Evolutionary conservation across 2,888 invertebrate species (phyloP), one percentile per base, ranked within the genome.

Genomic region (Plutella xylostella): DNA sequence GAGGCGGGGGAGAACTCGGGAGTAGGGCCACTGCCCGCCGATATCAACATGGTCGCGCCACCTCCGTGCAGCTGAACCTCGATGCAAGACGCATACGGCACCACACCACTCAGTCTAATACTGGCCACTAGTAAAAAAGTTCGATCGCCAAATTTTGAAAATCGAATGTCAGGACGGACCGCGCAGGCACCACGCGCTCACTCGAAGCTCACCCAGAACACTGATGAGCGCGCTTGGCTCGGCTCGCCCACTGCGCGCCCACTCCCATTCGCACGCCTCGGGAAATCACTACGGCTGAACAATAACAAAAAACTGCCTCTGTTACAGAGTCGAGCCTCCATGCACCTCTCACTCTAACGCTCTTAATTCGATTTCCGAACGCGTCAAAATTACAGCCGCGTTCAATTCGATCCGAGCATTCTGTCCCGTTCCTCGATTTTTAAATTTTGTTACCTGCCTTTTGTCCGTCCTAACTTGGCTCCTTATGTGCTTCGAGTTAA

Each of bases 31-130:
- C 83, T 77, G 79, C 85, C 78, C 86, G 87, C 88, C 66, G 88
- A 88, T 80, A 88, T 88, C 85, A 88, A 86, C 88, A 88, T 88
- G 69, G 76, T 79, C 71, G 72, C 63, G 67, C 74, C 75, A 72
- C 72, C 72, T 57, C 65, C 57, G 48, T 55, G 49, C 58, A 66
- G 65, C 57, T 56, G 39, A 19, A 12, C 49, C 58, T 63, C 60
- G 59, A 64, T 62, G 67, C 60, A 55, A 54, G 55, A 67, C 14
- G 59, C 74, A 74, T 73, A 57, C 65, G 65, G 52, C 72, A 71
- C 68, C 66, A 61, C 63, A 37, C 18, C n/a, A n/a, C n/a, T n/a
- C n/a, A n/a, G n/a, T n/a, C n/a, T n/a, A n/a, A n/a, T n/a, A n/a
- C n/a, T n/a, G n/a, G n/a, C n/a, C n/a, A n/a, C n/a, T n/a, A n/a